Base-by-base conservation (phyloP, 2,113 vertebrate species). In the Seriola aureovittata region DNA sequence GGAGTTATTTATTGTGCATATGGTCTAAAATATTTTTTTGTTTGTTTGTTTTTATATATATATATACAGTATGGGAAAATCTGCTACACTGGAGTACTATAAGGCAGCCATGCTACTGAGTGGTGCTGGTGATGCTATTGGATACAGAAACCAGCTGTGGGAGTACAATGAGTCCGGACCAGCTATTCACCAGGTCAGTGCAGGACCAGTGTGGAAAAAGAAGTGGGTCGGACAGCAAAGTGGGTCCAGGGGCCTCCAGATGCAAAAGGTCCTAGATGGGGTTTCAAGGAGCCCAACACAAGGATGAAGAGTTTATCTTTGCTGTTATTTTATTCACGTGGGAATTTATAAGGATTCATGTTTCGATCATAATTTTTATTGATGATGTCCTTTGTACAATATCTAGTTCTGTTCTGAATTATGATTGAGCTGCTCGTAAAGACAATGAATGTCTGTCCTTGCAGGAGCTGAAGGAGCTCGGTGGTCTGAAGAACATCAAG, bases 41-140 rank as follows among this genome's bases (percentile, higher is more conserved):
- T 29, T 29, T 29, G 29, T 29, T 29, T 29, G 2, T 29, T 29
- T 29, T 25, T 25, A 25, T 25, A 25, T 29, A 29, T 25, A 25
- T 29, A 29, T 29, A 29, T 29, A 29, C 29, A 29, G 29, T 29
- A 29, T 29, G 29, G 29, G 29, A 29, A 38, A 38, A 8, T 17
- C 42, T 52, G 87, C 85, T 2, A 78, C 92, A 17, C 29, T 93
- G 44, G 91, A 96, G 32, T 70, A 84, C 66, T 97, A 97, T 8
- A 95, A 92, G 29, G 95, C 95, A 0, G 96, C 92, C 42, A 96
- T 97, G 96, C 19, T 97, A 90, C 95, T 97, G 82, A 97, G 96
- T 1, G 96, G 94, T 0, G 96, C 75, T 2, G 96, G 96, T 16
- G 96, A 97, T 8, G 95, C 96, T 7, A 85, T 97, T 58, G 96